Evolutionary conservation across 53 echinoderm and acorn worm species (phyloP), one percentile per base, ranked within the genome.

Genomic region (Apostichopus leukothele): DNA sequence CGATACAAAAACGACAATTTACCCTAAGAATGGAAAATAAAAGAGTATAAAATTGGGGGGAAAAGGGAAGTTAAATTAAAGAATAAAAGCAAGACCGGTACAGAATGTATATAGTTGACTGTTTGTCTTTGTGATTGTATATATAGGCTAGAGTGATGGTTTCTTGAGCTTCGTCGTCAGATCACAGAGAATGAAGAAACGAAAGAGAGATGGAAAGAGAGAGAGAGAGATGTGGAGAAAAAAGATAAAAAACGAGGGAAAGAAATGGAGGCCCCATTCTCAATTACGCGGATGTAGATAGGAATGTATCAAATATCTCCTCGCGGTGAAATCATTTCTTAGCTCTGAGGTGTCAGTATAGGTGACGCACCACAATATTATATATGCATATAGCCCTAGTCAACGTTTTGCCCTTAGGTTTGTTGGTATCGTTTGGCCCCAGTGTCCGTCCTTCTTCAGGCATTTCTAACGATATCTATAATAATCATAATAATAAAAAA

Each of bases 301-400:
- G 71, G 71, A n/a, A 71, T 71, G 18, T 71, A 71, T 71, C 71
- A 71, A n/a, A n/a, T 71, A 71, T 71, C 71, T 19, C 71, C 71
- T 71, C 18, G 39, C 39, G 18, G 71, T 71, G 71, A 71, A 71
- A 71, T 71, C 71, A n/a, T 71, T 13, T 71, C 71, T 71, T 71
- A 18, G 71, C 71, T 71, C 16, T 19, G 18, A 71, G 71, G 71
- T 71, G 71, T 71, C 71, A 71, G 71, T 19, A 39, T 39, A 71
- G 18, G 71, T 71, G 71, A 71, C 71, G 18, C 71, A 18, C 71
- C 20, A 71, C 16, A n/a, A 19, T 71, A 2, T 39, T 39, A 39
- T 3, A n/a, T 71, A 71, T 71, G 18, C 18, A 18, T 18, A 71
- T 71, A 71, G 0, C 39, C 20, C 16, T 71, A 71, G 71, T 39